Evolutionary conservation across 2,797 vertebrate genomes (phyloP), one percentile per base, ranked within the genome.

Genomic region (Tolypeutes matacus): DNA sequence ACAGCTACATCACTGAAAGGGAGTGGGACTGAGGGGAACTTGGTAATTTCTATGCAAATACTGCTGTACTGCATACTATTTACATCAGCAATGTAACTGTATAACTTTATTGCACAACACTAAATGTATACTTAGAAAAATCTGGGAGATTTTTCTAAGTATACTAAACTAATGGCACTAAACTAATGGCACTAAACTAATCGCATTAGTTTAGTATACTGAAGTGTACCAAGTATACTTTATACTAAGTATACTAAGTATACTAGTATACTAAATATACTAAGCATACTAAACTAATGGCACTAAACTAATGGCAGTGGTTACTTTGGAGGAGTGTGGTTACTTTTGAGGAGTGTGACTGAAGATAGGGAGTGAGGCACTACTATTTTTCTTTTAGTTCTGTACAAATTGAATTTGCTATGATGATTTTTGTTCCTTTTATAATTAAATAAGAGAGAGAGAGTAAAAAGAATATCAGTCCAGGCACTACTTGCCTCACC

Each of bases 351-450:
- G 42, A 91, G 9, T 17, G 0, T 89, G 80, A 76, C 18, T 87
- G 0, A 56, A 76, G 51, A 14, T n/a, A 88, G 39, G 64, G 31
- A 89, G 56, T 60, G 64, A 90, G 58, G 73, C 8, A 85, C 11
- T 90, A 73, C 9, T 83, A 9, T 56, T 83, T 93, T 77, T 73
- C 82, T 91, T 93, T 89, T 67, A 64, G 25, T 84, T 86, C 58
- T 84, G 17, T 25, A 88, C 10, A 64, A 53, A 70, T 95, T 90
- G 73, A 83, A 89, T 69, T 83, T 90, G 75, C 67, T 77, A 81
- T 81, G 39, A 42, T 29, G 56, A 42, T 36, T 78, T 95, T 90
- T 84, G 34, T 67, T 90, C 49, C 12, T 81, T 80, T 87, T 70
- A 84, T 49, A 95, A 91, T 60, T 89, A 87, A 96, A 60, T 92